Evolutionary conservation across 2,888 invertebrate genomes (phyloP).

Genomic region (Ommatoiulus sabulosus): DNA sequence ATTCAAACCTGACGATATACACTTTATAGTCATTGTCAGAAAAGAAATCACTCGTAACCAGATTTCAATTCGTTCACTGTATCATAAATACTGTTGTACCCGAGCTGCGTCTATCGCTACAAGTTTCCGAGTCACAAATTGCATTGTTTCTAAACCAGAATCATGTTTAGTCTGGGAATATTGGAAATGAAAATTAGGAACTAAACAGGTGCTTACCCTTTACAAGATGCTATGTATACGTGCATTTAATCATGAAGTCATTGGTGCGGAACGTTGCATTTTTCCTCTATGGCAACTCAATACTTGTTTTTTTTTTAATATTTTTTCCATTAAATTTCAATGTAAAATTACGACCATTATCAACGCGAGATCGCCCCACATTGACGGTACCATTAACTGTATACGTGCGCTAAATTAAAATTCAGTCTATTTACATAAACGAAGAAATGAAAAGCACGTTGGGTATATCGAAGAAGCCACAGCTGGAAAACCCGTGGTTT

Average conservation of each 20-base stretch:
- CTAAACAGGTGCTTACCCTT: not conserved
- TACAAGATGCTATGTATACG: not conserved
- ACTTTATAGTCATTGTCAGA: too few species aligned
- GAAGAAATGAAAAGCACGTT: not conserved
- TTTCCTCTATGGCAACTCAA: not conserved
- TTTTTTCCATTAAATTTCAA: not conserved
- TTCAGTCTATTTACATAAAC: not conserved
- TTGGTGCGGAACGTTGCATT: not conserved
- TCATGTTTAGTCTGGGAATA: too few species aligned
- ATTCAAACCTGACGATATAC: too few species aligned
- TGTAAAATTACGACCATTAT: slow-evolving; percentile 30
- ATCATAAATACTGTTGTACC: too few species aligned
- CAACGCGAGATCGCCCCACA: slow-evolving; percentile 1
- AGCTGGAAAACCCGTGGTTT: not conserved
- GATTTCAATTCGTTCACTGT: too few species aligned
- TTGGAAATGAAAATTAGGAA: too few species aligned
- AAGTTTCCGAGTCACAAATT: too few species aligned
- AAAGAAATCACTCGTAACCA: too few species aligned
- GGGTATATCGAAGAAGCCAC: not conserved
- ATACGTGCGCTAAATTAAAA: not conserved
- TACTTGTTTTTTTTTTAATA: not conserved
- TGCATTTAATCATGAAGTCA: not conserved
- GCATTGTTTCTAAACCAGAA: too few species aligned
- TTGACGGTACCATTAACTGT: slow-evolving; percentile 13
- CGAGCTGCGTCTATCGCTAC: too few species aligned